A percentile compares a stretch with the other conserved stretches of the same genome.
phyloP scores from a whole-genome alignment of 1,140 invertebrate species.

The Halictus rubicundus region DNA sequence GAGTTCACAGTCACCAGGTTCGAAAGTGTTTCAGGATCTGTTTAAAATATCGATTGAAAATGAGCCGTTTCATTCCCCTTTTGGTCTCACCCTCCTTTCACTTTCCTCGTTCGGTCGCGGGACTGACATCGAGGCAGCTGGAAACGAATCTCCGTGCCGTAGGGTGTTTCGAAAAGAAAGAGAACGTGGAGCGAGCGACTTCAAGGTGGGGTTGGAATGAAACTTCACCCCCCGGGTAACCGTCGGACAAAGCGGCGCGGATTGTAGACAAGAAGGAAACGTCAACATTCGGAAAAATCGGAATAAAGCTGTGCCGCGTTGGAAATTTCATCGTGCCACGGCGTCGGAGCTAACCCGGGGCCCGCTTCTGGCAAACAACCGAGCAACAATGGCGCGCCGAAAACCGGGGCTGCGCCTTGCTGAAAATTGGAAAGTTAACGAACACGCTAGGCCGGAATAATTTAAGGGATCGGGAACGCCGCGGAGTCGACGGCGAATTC shows the following conservation, averaged over 20 bases:
- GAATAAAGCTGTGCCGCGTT: conserved; percentile 38
- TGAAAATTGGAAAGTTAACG: conserved; percentile 17
- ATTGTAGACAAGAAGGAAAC: conserved; percentile 32
- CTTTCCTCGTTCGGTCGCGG: neutral
- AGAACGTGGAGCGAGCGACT: neutral
- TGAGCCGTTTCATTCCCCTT: conserved; percentile 16
- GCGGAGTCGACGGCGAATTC: neutral
- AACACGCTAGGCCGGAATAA: conserved; percentile 11
- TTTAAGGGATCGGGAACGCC: conserved; percentile 3
- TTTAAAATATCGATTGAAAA: conserved; percentile 66
- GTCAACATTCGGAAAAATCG: conserved; percentile 58
- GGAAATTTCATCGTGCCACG: conserved; percentile 39
- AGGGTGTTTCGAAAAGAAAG: conserved; percentile 24
- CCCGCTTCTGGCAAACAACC: conserved; percentile 28
- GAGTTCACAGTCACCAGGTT: too few species aligned
- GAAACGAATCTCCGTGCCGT: conserved; percentile 49
- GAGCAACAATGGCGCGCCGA: conserved; percentile 25
- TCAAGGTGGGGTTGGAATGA: conserved; percentile 26
- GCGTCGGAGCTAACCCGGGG: neutral
- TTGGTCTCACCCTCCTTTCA: neutral
- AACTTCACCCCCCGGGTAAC: neutral
- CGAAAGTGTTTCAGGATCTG: conserved; percentile 29
- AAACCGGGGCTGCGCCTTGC: neutral
- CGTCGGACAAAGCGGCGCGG: neutral
- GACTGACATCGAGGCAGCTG: conserved; percentile 9